A percentile compares a stretch with the other conserved stretches of the same genome.
These are phyloP conservation scores for Enteromius trimaculatus DNA, from an alignment of 2,797 vertebrate genomes.

Conservation along the genomic window DNA sequence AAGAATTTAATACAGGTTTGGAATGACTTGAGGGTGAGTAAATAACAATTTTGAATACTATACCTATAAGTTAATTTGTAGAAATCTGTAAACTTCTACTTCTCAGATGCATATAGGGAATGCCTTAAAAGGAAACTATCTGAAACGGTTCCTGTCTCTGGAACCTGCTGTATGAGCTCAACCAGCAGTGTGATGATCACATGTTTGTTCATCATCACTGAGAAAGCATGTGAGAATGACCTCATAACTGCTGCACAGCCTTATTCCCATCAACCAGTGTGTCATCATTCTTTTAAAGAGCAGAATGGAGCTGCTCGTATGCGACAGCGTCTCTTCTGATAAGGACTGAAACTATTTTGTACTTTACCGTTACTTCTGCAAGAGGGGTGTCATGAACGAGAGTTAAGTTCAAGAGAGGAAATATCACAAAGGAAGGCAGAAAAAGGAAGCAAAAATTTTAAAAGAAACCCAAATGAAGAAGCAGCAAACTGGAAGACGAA, in stretches of 20 bases:
- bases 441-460: not conserved
- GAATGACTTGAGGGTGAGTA: not conserved
- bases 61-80: not conserved
- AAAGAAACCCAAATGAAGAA: constrained; percentile 24
- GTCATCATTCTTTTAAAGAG: constrained; percentile 55
- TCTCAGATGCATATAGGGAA: not conserved
- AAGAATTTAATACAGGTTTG: not conserved
- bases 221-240: constrained; percentile 57
- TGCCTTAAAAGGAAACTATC: not conserved
- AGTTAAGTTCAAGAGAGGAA: constrained; percentile 12
- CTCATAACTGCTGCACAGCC: constrained; percentile 46
- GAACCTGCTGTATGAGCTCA: constrained; percentile 3
- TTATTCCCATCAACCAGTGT: constrained; percentile 51
- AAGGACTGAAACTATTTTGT: constrained; percentile 35
- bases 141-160: not conserved
- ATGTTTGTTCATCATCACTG: constrained; percentile 41
- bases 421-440: constrained; percentile 13
- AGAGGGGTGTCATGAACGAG: not conserved
- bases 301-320: constrained; percentile 40
- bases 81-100: not conserved
- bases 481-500: not conserved
- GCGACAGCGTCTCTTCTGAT: constrained; percentile 39
- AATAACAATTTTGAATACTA: not conserved
- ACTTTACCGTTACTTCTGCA: constrained; percentile 37
- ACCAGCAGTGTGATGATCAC: constrained; percentile 45